A percentile compares a stretch with the other conserved stretches of the same genome.
These are phyloP conservation scores for Melanotaenia nigrans DNA, from an alignment of 2,797 vertebrate species.

Conservation along the genomic window DNA sequence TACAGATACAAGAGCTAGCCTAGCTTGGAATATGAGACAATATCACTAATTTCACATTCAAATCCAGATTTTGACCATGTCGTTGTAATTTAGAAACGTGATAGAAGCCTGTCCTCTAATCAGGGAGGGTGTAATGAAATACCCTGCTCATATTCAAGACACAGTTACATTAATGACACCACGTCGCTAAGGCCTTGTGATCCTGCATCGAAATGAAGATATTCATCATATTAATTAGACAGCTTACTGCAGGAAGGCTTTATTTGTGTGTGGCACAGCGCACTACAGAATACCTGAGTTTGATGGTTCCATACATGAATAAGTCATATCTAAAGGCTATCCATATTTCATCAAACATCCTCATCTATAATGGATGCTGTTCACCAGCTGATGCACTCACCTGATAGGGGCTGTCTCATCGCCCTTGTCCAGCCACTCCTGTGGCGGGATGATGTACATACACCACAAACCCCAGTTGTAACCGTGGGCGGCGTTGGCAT, in stretches of 20 bases:
- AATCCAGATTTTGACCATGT: constrained; percentile 40
- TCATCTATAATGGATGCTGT: constrained; percentile 72
- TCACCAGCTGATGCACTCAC: constrained; percentile 73
- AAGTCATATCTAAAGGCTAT: constrained; percentile 70
- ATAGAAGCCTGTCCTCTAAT: constrained; percentile 32
- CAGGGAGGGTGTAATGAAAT: constrained; percentile 26
- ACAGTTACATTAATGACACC: constrained; percentile 62
- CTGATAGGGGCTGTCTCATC: constrained; percentile 98
- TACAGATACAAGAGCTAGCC: constrained; percentile 21
- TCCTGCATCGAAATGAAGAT: constrained; percentile 61
- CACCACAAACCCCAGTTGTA: constrained; percentile 99
- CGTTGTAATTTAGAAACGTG: constrained; percentile 33
- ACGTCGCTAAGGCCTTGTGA: constrained; percentile 34
- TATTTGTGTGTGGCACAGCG: constrained; percentile 47
- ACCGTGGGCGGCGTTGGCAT: constrained; percentile 94
- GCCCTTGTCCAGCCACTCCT: constrained; percentile 96
- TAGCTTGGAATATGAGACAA: neutral
- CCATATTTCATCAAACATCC: constrained; percentile 80
- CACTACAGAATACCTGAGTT: constrained; percentile 39
- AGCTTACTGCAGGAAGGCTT: constrained; percentile 33
- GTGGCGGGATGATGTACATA: constrained; percentile 98
- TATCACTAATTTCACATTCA: constrained; percentile 17
- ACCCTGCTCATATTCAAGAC: constrained; percentile 47
- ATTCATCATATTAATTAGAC: constrained; percentile 69
- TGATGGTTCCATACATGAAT: constrained; percentile 72